phyloP scores from a whole-genome alignment of 1,140 invertebrate genomes.

The Alviniconcha marisindica region DNA sequence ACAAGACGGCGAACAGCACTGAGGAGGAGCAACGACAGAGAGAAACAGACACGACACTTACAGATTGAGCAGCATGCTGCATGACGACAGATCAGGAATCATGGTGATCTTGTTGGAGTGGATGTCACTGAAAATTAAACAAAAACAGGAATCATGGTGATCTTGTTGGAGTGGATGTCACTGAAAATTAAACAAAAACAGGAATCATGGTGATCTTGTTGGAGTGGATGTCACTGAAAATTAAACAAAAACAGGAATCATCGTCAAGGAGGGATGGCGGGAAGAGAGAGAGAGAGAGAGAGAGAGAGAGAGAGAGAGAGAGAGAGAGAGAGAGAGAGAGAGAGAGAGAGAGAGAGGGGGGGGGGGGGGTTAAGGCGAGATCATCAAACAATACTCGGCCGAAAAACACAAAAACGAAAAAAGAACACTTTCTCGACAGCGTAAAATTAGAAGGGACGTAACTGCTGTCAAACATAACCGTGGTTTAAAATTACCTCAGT shows the following conservation, averaged over 20 bases:
- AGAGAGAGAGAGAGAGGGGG: constrained; percentile 12
- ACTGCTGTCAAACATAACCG: too few species aligned
- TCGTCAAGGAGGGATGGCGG: neutral
- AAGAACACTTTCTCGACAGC: too few species aligned
- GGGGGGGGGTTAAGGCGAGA: neutral
- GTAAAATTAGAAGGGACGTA: too few species aligned
- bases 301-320: neutral
- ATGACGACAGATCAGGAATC: constrained; percentile 70
- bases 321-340: constrained; percentile 24
- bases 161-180: constrained; percentile 75
- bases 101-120: constrained; percentile 72
- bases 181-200: constrained; percentile 59
- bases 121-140: constrained; percentile 74
- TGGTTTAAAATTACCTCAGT: too few species aligned
- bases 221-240: constrained; percentile 54
- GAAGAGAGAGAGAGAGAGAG: too few species aligned
- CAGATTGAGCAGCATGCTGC: constrained; percentile 87
- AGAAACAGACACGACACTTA: constrained; percentile 80
- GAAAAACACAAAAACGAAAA: too few species aligned
- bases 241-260: neutral
- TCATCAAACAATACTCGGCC: too few species aligned
- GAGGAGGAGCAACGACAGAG: too few species aligned
- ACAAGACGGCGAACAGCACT: too few species aligned
- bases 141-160: constrained; percentile 68
- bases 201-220: constrained; percentile 67